Evolutionary conservation across 2,888 invertebrate species (phyloP).

Genomic region (Allygus modestus): DNA sequence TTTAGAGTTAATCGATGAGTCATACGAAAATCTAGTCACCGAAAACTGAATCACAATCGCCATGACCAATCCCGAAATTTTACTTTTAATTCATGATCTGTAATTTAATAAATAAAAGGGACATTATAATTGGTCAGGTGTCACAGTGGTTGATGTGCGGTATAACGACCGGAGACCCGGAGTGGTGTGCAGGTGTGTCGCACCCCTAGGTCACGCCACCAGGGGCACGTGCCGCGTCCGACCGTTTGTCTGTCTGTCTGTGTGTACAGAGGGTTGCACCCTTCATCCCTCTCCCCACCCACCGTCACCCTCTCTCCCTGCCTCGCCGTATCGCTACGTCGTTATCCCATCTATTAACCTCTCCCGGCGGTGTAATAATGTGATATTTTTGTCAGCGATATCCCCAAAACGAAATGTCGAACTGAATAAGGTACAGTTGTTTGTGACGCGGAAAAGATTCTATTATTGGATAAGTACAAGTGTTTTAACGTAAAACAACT

Average conservation of each 20-base stretch:
- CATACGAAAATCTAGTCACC: too few species aligned
- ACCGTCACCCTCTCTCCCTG: constrained; percentile 36
- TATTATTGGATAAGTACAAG: too few species aligned
- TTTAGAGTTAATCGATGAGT: too few species aligned
- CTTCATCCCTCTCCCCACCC: constrained; percentile 29
- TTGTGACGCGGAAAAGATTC: too few species aligned
- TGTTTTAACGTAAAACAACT: too few species aligned
- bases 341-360: background rate
- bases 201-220: background rate
- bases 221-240: constrained; percentile 41
- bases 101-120: too few species aligned
- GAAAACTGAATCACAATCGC: too few species aligned
- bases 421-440: background rate
- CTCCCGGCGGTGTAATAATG: background rate
- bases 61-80: too few species aligned
- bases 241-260: constrained; percentile 29
- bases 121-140: too few species aligned
- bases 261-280: constrained; percentile 38
- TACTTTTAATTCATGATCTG: too few species aligned
- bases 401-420: background rate
- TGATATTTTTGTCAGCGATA: background rate
- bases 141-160: too few species aligned
- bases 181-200: background rate
- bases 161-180: too few species aligned
- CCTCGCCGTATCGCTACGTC: constrained; percentile 32